Evolutionary conservation across 30 jellyfish, hydroid and myxozoan species (phyloP).

Genomic region (Clytia hemisphaerica): DNA sequence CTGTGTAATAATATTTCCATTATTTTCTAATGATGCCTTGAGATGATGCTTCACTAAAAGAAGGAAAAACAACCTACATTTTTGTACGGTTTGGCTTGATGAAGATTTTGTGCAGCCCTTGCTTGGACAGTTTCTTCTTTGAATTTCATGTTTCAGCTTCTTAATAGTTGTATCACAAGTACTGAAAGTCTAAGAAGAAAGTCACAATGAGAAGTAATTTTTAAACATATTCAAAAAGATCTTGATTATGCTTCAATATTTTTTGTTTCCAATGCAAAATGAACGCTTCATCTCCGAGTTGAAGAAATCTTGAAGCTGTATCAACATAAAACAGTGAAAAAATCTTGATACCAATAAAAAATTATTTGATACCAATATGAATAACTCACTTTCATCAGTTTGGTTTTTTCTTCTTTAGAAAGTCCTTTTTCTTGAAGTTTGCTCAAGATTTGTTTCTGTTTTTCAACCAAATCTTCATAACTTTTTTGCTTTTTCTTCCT

Average conservation of each 20-base stretch:
- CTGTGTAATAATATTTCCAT: background rate
- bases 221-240: background rate
- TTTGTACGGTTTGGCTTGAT: background rate
- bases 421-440: slow-evolving; percentile 42
- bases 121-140: slow-evolving; percentile 37
- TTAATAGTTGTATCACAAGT: slow-evolving; percentile 28
- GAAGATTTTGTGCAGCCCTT: background rate
- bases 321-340: background rate
- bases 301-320: background rate
- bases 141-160: slow-evolving; percentile 22
- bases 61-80: background rate
- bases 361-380: background rate
- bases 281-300: too few relatives aligned
- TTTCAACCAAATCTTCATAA: slow-evolving; percentile 75
- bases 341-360: background rate
- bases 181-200: slow-evolving; percentile 14
- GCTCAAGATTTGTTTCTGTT: slow-evolving; percentile 64
- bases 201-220: background rate
- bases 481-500: slow-evolving; percentile 65
- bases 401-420: slow-evolving; percentile 23
- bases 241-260: too few relatives aligned
- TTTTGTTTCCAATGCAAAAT: too few relatives aligned
- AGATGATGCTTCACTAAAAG: background rate
- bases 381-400: slow-evolving; percentile 48
- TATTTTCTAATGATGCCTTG: background rate